Conservation (phyloP, 35 echinoderm and acorn worm genomes). For the Apostichopus japonicus region DNA sequence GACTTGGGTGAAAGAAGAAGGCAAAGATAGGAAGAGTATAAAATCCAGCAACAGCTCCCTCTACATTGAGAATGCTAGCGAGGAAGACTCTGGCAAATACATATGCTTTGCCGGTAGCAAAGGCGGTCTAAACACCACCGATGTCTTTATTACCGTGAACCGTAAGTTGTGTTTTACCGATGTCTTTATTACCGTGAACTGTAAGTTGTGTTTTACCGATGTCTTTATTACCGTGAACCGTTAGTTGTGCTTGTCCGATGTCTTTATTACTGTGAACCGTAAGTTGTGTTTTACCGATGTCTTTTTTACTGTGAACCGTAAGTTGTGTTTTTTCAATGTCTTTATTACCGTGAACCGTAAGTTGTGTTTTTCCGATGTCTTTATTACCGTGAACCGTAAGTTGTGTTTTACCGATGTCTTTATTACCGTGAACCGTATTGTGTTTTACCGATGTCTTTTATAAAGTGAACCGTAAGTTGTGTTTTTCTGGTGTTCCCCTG, state of each 20-base stretch:
- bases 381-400: not conserved
- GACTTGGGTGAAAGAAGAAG: conserved; percentile 64
- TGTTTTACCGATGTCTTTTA: too few relatives aligned
- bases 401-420: not conserved
- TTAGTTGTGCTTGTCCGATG: not conserved
- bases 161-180: conserved; percentile 56
- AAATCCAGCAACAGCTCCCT: conserved; percentile 70
- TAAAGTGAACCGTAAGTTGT: conserved; percentile 69
- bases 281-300: conserved; percentile 6
- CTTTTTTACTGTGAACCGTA: not conserved
- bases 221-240: not conserved
- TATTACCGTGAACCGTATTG: too few relatives aligned
- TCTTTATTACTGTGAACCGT: conserved; percentile 70
- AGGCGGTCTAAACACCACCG: conserved; percentile 81
- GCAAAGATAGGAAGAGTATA: conserved; percentile 3
- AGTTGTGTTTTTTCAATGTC: not conserved
- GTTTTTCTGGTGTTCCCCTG: not conserved
- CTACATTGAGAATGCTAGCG: conserved; percentile 48
- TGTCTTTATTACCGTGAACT: not conserved
- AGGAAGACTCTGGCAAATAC: conserved; percentile 82
- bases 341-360: not conserved
- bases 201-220: not conserved
- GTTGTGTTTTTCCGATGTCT: not conserved
- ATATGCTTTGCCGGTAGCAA: conserved; percentile 84
- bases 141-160: conserved; percentile 66